phyloP scores from a whole-genome alignment of 2,797 vertebrate species.

The Carcharodon carcharias region DNA sequence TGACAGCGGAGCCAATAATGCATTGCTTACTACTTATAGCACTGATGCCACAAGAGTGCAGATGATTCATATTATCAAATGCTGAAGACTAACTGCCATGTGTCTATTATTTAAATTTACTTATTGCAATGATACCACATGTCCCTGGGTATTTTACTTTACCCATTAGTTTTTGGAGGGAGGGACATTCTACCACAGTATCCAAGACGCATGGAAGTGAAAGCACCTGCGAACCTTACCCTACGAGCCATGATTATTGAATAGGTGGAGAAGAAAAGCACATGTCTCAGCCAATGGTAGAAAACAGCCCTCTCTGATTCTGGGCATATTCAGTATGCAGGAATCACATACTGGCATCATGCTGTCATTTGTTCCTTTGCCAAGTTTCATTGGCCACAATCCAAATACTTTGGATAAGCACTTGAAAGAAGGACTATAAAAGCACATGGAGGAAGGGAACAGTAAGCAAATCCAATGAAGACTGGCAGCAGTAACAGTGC shows the following conservation, averaged over 20 bases:
- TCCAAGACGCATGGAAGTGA: background rate
- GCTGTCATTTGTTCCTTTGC: background rate
- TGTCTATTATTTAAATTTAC: background rate
- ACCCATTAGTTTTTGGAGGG: background rate
- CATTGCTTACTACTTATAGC: background rate
- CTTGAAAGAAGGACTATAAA: background rate
- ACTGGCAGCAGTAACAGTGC: background rate
- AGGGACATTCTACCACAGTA: background rate
- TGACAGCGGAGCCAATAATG: background rate
- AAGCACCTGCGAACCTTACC: background rate
- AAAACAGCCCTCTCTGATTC: background rate
- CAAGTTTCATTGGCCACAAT: background rate
- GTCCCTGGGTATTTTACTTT: background rate
- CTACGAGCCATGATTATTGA: background rate
- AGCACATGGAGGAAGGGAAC: background rate
- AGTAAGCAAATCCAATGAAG: background rate
- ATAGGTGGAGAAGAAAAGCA: background rate
- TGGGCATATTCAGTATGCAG: background rate
- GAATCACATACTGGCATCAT: background rate
- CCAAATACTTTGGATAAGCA: background rate
- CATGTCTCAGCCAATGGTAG: background rate
- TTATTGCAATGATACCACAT: background rate
- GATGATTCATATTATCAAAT: background rate
- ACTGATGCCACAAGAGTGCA: background rate
- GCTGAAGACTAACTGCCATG: background rate